Conservation (phyloP, 1,140 invertebrate genomes). For the Schlechtendalia chinensis region DNA sequence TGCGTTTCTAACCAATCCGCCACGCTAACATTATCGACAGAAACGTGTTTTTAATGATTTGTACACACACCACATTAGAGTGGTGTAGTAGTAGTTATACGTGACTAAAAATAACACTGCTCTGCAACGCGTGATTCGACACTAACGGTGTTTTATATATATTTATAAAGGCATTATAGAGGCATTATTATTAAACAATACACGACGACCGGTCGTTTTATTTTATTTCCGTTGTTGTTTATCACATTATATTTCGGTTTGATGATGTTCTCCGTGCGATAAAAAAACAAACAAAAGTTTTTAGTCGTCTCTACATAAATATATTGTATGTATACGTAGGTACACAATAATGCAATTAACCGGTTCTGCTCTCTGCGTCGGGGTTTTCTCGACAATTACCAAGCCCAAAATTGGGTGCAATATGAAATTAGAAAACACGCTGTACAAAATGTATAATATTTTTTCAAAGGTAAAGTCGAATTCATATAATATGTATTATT, state of each 20-base stretch:
- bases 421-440: too few relatives aligned
- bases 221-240: conserved; percentile 10
- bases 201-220: conserved; percentile 5
- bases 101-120: conserved; percentile 10
- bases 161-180: background rate
- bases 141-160: background rate
- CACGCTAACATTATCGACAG: background rate
- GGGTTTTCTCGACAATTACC: too few relatives aligned
- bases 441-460: too few relatives aligned
- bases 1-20: too few relatives aligned
- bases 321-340: background rate
- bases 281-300: background rate
- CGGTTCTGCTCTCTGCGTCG: too few relatives aligned
- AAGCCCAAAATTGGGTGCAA: too few relatives aligned
- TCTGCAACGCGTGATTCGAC: conserved; percentile 6
- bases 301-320: background rate
- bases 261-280: background rate
- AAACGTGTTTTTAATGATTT: conserved; percentile 5
- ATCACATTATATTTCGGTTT: background rate
- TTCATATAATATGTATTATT: too few relatives aligned
- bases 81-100: background rate
- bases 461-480: too few relatives aligned
- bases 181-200: background rate
- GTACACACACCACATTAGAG: background rate
- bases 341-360: too few relatives aligned